Evolutionary conservation across 2,797 vertebrate genomes (phyloP).

Genomic region (Cichlasoma orientale): DNA sequence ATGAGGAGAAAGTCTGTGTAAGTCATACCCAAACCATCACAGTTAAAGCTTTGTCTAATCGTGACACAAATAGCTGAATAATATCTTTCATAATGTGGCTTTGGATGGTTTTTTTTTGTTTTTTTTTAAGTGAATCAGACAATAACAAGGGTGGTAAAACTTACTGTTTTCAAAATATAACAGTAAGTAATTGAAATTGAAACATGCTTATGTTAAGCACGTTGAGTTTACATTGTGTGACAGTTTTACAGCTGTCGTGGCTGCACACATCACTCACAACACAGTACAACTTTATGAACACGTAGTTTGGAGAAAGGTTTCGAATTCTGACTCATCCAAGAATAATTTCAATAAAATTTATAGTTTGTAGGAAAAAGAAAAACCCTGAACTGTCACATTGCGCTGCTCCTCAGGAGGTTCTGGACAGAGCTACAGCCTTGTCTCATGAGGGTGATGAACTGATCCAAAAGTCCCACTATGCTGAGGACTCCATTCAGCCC

Average conservation of each 20-base stretch:
- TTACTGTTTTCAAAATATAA: background rate
- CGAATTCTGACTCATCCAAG: background rate
- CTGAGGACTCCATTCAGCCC: conserved; percentile 92
- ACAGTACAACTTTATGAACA: no score
- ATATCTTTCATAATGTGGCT: background rate
- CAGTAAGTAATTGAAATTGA: background rate
- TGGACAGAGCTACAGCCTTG: conserved; percentile 82
- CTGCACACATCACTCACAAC: no score
- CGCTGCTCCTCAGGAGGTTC: conserved; percentile 78
- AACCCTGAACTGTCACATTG: background rate
- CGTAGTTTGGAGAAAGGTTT: no score
- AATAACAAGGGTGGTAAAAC: background rate
- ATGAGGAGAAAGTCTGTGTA: conserved; percentile 89
- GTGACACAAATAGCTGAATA: background rate
- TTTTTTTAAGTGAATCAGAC: background rate
- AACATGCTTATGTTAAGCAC: background rate
- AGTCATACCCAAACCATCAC: conserved; percentile 64
- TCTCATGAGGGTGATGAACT: conserved; percentile 85
- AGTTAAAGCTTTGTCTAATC: background rate
- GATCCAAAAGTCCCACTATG: conserved; percentile 91
- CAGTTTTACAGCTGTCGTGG: no score
- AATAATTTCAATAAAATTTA: background rate
- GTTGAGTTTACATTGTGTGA: no score
- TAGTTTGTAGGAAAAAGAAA: background rate
- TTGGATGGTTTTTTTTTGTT: background rate